These are phyloP conservation scores for Hiodon alosoides DNA, from an alignment of 2,113 vertebrate species.

Conservation along the genomic window DNA sequence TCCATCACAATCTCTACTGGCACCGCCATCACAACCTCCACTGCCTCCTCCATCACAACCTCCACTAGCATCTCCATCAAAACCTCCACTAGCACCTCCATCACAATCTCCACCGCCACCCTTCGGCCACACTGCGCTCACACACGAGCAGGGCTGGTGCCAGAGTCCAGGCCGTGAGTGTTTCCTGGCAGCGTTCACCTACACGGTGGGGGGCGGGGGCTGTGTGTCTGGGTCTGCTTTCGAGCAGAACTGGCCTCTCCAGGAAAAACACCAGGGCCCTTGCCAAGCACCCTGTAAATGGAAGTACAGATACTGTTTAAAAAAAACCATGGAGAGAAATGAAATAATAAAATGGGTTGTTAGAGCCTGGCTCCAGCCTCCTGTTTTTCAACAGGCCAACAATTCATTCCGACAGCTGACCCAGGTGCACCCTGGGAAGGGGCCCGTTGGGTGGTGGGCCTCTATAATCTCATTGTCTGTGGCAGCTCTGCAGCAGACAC, in stretches of 20 bases:
- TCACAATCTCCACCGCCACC: too few relatives aligned
- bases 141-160: neutral
- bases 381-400: conserved; percentile 39
- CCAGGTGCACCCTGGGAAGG: conserved; percentile 13
- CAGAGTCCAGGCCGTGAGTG: conserved; percentile 25
- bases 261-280: conserved; percentile 51
- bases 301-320: conserved; percentile 35
- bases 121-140: neutral
- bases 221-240: conserved; percentile 45
- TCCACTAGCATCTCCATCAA: too few relatives aligned
- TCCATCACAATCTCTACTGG: too few relatives aligned
- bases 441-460: conserved; percentile 11
- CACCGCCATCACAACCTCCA: too few relatives aligned
- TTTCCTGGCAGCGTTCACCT: conserved; percentile 39
- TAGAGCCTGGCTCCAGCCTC: conserved; percentile 47
- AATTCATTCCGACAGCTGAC: conserved; percentile 33
- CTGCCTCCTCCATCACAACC: too few relatives aligned
- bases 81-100: too few relatives aligned
- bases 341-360: conserved; percentile 55
- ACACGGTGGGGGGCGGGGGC: conserved; percentile 38
- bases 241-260: conserved; percentile 51
- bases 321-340: conserved; percentile 28
- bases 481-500: neutral
- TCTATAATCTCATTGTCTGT: conserved; percentile 10
- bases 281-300: conserved; percentile 59